Percentiles rank a stretch among this genome's conserved stretches.
Evolutionary conservation across 1,140 invertebrate genomes (phyloP).

Genomic region (Saxidomus purpurata): DNA sequence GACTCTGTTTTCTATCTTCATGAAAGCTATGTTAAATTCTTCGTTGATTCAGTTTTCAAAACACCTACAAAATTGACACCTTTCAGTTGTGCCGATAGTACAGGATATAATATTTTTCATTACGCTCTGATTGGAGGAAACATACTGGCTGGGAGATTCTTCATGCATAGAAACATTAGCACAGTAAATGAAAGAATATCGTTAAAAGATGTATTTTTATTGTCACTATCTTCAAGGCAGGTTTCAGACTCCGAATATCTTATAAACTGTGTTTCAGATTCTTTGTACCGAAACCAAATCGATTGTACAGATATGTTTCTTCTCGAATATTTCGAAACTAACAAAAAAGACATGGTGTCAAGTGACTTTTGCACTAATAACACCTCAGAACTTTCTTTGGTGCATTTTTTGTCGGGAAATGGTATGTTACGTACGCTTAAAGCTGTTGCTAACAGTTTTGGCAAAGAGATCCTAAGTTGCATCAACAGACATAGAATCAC

Average conservation of each 20-base stretch:
- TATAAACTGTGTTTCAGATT: not conserved
- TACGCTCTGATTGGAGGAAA: not conserved
- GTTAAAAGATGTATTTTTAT: not conserved
- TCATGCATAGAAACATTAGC: not conserved
- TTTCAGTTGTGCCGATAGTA: not conserved
- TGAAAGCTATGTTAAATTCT: not conserved
- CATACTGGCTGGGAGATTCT: not conserved
- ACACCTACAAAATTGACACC: too few relatives aligned
- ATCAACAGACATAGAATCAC: not conserved
- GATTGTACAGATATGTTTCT: not conserved
- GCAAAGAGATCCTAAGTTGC: not conserved
- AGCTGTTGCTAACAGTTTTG: not conserved
- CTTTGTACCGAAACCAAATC: not conserved
- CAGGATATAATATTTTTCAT: conserved; percentile 1
- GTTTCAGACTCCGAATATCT: not conserved
- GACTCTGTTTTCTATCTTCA: not conserved
- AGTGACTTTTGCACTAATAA: not conserved
- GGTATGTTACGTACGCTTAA: not conserved
- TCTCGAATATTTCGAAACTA: not conserved
- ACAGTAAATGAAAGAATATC: not conserved
- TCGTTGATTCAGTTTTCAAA: not conserved
- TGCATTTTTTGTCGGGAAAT: not conserved
- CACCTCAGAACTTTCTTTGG: not conserved
- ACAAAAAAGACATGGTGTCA: not conserved
- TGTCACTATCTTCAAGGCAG: not conserved